phyloP scores from a whole-genome alignment of 2,113 vertebrate species.

The Thalassoma bifasciatum region DNA sequence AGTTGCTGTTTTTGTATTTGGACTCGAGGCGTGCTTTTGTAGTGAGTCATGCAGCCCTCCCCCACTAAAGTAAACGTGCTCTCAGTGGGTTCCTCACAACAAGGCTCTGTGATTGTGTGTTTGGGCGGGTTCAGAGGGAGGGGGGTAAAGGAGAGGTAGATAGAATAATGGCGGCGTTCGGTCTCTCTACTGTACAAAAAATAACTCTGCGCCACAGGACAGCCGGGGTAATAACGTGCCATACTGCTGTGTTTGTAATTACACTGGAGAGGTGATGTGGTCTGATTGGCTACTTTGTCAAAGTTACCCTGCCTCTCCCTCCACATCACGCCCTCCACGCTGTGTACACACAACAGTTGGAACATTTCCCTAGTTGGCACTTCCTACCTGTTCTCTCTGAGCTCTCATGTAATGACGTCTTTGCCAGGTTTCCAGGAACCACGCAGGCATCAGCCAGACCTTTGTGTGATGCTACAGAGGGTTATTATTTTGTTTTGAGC shows the following conservation, averaged over 20 bases:
- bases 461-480: slow-evolving; percentile 2
- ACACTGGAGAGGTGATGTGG: slow-evolving; percentile 50
- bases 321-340: background rate
- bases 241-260: slow-evolving; percentile 70
- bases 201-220: slow-evolving; percentile 66
- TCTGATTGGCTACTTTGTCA: slow-evolving; percentile 65
- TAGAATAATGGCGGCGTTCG: slow-evolving; percentile 54
- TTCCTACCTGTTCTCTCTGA: slow-evolving; percentile 19
- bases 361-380: slow-evolving; percentile 20
- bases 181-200: slow-evolving; percentile 69
- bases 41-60: slow-evolving; percentile 50
- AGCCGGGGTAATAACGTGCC: slow-evolving; percentile 66
- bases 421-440: slow-evolving; percentile 20
- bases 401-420: slow-evolving; percentile 28
- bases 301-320: background rate
- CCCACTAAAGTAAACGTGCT: slow-evolving; percentile 59
- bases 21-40: slow-evolving; percentile 30
- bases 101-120: slow-evolving; percentile 51
- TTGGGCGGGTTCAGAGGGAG: background rate
- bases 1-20: slow-evolving; percentile 54
- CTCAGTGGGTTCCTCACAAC: slow-evolving; percentile 60
- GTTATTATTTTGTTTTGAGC: slow-evolving; percentile 22
- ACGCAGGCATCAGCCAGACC: slow-evolving; percentile 15
- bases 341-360: slow-evolving; percentile 12
- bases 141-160: slow-evolving; percentile 9